Base-by-base conservation (phyloP, 2,888 invertebrate genomes). In the Drosophila putrida region DNA sequence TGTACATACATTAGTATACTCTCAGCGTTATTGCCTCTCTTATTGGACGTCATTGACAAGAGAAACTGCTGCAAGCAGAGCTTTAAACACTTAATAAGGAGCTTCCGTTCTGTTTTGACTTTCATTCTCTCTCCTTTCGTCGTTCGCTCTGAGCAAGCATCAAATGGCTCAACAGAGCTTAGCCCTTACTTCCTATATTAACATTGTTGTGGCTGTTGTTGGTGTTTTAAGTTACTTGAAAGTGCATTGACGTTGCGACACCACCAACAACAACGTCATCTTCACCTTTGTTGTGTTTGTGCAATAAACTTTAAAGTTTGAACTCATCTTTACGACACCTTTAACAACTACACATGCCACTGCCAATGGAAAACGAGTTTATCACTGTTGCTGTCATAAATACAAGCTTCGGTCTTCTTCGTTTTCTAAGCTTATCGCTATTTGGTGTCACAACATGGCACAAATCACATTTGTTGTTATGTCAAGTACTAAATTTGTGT, bases 261-360 rank as follows among this genome's bases (percentile, higher is more conserved):
- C 36, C 11, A 28, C 13, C 36, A 39, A 38, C 33, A 33, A 27
- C 33, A 55, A 20, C 53, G n/a, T 28, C 54, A 61, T 25, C 69
- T 64, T 67, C 46, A 59, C 25, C 47, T 71, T 58, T 58, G 57
- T 66, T 66, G 65, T 63, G 58, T 50, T 69, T 84, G 59, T 55
- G 72, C 68, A 87, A 77, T 69, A 64, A 83, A 74, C 54, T 68
- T 47, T 59, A 38, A 83, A 74, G 51, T 68, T 47, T 59, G 35
- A 67, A 54, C 55, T 51, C 61, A 44, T 46, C 68, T 67, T 57
- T 27, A 25, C 33, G 39, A 9, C 33, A 33, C 44, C 59, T 31
- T 31, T 9, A 31, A 6, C 31, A 31, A 6, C 31, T 31, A 9
- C 31, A 3, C 8, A 6, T 54, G 33, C 46, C 13, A 20, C 43